These are phyloP conservation scores for Dione vanillae DNA, from an alignment of 2,888 invertebrate species.

Conservation along the genomic window DNA sequence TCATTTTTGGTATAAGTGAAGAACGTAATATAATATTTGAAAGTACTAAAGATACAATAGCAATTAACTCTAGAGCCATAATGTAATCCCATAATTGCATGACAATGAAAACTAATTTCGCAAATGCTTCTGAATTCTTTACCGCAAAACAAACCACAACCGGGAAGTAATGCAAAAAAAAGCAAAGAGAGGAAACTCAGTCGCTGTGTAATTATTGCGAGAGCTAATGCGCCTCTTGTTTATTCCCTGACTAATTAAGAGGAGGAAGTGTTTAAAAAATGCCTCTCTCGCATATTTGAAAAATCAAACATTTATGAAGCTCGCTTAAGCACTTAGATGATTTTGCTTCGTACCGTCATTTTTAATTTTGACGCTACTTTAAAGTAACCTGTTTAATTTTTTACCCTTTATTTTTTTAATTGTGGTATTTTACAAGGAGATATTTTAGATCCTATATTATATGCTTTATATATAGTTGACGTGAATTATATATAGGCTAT, in stretches of 20 bases:
- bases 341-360: constrained; percentile 58
- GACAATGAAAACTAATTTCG: constrained; percentile 71
- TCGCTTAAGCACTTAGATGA: constrained; percentile 57
- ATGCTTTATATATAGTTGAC: background rate
- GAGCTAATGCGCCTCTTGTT: constrained; percentile 82
- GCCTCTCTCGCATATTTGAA: constrained; percentile 65
- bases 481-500: background rate
- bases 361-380: constrained; percentile 55
- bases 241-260: constrained; percentile 83
- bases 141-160: constrained; percentile 65
- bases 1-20: constrained; percentile 39
- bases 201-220: constrained; percentile 79
- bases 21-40: constrained; percentile 39
- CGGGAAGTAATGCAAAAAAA: constrained; percentile 62
- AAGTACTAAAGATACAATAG: constrained; percentile 11
- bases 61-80: constrained; percentile 37
- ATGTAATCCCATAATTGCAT: constrained; percentile 59
- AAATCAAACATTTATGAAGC: constrained; percentile 79
- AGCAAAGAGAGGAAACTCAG: constrained; percentile 53
- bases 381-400: constrained; percentile 34
- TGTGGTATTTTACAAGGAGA: constrained; percentile 18
- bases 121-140: constrained; percentile 80
- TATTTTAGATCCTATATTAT: constrained; percentile 11
- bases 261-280: constrained; percentile 76
- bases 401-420: constrained; percentile 22